Evolutionary conservation across 2,113 vertebrate species (phyloP).

Genomic region (Ariopsis seemanni): DNA sequence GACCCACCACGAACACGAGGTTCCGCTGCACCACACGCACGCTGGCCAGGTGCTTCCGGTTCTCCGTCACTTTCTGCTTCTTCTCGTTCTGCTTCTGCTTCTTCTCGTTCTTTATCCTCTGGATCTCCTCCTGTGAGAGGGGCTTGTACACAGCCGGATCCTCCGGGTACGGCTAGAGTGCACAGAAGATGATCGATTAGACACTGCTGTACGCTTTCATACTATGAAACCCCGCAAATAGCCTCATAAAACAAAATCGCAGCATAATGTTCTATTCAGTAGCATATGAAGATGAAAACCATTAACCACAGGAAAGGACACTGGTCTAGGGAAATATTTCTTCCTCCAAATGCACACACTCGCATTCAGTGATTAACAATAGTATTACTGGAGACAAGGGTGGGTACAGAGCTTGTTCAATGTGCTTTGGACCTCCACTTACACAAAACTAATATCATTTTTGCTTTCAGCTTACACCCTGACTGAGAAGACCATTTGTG

Average conservation of each 20-base stretch:
- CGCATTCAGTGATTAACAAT: neutral
- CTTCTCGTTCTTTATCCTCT: slow-evolving; percentile 99
- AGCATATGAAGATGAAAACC: neutral
- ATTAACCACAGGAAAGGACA: neutral
- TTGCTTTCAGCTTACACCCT: neutral
- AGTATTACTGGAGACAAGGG: neutral
- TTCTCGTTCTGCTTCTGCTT: slow-evolving; percentile 99
- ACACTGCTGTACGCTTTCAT: neutral
- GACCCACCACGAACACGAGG: slow-evolving; percentile 96
- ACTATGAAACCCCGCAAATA: neutral
- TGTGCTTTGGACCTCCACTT: neutral
- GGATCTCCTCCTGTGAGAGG: slow-evolving; percentile 97
- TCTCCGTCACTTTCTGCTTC: slow-evolving; percentile 99
- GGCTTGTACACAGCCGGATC: slow-evolving; percentile 99
- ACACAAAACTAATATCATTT: neutral
- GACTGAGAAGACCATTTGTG: neutral
- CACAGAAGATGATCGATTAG: neutral
- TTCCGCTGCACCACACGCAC: slow-evolving; percentile 98
- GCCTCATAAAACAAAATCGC: neutral
- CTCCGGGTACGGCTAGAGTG: slow-evolving; percentile 92
- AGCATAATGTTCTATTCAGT: neutral
- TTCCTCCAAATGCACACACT: neutral
- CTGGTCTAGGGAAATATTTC: neutral
- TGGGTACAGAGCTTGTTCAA: neutral
- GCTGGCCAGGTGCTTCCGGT: slow-evolving; percentile 97